Evolutionary conservation across 2,888 invertebrate genomes (phyloP).

Genomic region (Epistrophe eligans): DNA sequence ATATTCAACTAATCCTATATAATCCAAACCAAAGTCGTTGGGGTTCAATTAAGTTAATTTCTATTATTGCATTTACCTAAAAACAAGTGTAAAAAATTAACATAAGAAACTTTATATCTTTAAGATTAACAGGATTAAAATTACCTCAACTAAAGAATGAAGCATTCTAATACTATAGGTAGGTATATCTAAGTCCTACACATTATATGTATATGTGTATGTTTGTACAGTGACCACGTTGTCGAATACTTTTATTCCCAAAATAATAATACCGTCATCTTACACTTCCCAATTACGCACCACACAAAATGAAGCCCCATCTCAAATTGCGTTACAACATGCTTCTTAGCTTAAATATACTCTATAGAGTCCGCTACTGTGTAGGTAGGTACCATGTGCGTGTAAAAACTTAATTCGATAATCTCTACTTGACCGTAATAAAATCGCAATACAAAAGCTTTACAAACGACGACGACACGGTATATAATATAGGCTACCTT

Average conservation of each 20-base stretch:
- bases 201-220: too few relatives aligned
- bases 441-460: constrained; percentile 56
- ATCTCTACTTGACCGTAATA: constrained; percentile 75
- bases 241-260: neutral
- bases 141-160: neutral
- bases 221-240: neutral
- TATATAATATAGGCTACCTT: neutral
- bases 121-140: constrained; percentile 21
- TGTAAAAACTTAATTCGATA: constrained; percentile 73
- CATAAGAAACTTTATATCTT: constrained; percentile 17
- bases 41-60: constrained; percentile 6
- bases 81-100: constrained; percentile 19
- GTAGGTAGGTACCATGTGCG: constrained; percentile 28
- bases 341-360: constrained; percentile 1
- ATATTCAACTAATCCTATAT: constrained; percentile 1
- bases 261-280: constrained; percentile 1
- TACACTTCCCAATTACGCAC: neutral
- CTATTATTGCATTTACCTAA: constrained; percentile 1
- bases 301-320: neutral
- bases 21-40: neutral
- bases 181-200: too few relatives aligned
- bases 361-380: neutral
- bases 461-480: neutral
- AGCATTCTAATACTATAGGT: neutral
- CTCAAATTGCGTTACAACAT: constrained; percentile 5